Conservation (phyloP, 1,140 invertebrate genomes). For the Lerema accius region DNA sequence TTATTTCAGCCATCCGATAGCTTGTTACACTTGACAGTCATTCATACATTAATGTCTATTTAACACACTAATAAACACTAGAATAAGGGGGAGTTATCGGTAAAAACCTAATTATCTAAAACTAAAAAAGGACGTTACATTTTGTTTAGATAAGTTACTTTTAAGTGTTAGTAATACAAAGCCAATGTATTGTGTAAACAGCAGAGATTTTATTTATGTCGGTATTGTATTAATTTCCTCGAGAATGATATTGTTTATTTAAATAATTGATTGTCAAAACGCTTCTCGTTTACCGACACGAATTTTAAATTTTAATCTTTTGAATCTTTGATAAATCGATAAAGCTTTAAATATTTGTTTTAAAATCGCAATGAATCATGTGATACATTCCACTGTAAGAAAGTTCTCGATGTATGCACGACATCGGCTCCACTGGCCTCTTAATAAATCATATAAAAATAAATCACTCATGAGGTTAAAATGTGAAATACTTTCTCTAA, state of each 20-base stretch:
- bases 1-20: constrained; percentile 51
- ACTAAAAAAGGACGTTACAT: too few relatives aligned
- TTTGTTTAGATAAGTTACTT: too few relatives aligned
- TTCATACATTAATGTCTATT: constrained; percentile 34
- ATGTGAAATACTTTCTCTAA: constrained; percentile 82
- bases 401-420: constrained; percentile 46
- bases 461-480: constrained; percentile 72
- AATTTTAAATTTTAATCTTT: constrained; percentile 8
- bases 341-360: constrained; percentile 30
- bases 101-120: too few relatives aligned
- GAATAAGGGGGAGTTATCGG: neutral
- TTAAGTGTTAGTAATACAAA: too few relatives aligned
- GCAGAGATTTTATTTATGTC: too few relatives aligned
- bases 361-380: constrained; percentile 40
- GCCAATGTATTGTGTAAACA: too few relatives aligned
- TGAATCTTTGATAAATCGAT: constrained; percentile 28
- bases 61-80: neutral
- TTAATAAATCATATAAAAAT: constrained; percentile 81
- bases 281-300: neutral
- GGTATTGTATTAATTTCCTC: too few relatives aligned
- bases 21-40: constrained; percentile 32
- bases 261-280: constrained; percentile 7
- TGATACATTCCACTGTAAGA: constrained; percentile 40
- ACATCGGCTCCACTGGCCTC: constrained; percentile 44
- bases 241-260: too few relatives aligned